phyloP scores from a whole-genome alignment of 1,140 invertebrate species.

The Episyrphus balteatus region DNA sequence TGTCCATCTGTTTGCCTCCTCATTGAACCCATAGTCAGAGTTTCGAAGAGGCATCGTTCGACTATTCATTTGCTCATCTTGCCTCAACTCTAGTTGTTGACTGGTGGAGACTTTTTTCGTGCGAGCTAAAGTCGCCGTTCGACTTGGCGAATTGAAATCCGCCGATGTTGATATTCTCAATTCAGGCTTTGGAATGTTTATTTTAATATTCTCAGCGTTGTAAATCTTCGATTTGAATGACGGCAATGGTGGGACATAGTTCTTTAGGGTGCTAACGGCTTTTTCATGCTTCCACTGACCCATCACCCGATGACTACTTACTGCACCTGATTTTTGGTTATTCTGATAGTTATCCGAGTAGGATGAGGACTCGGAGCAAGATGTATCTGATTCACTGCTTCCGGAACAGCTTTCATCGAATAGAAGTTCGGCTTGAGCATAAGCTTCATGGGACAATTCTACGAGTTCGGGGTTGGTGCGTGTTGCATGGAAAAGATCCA shows the following conservation, averaged over 20 bases:
- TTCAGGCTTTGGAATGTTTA: constrained; percentile 34
- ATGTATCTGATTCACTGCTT: constrained; percentile 16
- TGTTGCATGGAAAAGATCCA: constrained; percentile 75
- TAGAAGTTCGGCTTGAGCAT: constrained; percentile 51
- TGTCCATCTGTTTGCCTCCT: neutral
- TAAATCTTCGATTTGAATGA: constrained; percentile 31
- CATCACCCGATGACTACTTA: neutral
- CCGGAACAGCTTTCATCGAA: constrained; percentile 22
- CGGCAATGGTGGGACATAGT: constrained; percentile 32
- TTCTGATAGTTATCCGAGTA: constrained; percentile 3
- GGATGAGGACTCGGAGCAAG: constrained; percentile 15
- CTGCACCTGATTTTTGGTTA: neutral
- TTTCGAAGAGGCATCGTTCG: neutral
- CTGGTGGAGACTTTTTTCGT: constrained; percentile 10
- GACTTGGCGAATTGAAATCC: neutral
- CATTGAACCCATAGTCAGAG: neutral
- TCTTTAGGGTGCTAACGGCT: constrained; percentile 34
- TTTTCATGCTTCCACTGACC: constrained; percentile 28
- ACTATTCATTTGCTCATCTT: neutral
- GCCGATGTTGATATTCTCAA: constrained; percentile 11
- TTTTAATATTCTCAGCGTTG: constrained; percentile 34
- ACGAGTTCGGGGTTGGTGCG: constrained; percentile 48
- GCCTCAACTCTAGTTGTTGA: constrained; percentile 14
- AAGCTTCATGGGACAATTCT: constrained; percentile 62
- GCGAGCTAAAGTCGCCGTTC: neutral